Conservation (phyloP, 2,797 vertebrate genomes). For the Xiphorhynchus erythropygius region DNA sequence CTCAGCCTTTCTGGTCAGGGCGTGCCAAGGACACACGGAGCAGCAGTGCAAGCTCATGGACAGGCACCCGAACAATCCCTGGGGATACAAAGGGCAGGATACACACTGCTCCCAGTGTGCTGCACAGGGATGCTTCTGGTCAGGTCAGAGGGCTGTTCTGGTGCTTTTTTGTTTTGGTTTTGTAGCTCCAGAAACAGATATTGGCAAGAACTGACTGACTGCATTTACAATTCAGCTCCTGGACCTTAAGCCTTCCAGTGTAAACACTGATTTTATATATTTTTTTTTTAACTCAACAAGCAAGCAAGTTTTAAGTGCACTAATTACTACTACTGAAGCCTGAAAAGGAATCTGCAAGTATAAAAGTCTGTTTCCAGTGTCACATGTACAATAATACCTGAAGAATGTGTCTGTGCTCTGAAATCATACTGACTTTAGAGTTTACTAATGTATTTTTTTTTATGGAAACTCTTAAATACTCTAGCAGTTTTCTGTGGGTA, state of each 20-base stretch:
- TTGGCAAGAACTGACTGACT: background rate
- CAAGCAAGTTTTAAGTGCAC: slow-evolving; percentile 47
- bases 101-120: background rate
- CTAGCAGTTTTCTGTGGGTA: slow-evolving; percentile 15
- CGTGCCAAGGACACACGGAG: rapidly evolving
- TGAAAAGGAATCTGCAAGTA: slow-evolving; percentile 8
- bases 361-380: slow-evolving; percentile 8
- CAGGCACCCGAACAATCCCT: rapidly evolving
- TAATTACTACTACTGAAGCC: slow-evolving; percentile 22
- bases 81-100: background rate
- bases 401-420: background rate
- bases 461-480: background rate
- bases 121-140: background rate
- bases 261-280: background rate
- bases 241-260: slow-evolving; percentile 34
- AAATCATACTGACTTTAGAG: background rate
- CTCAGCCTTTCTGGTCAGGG: background rate
- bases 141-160: background rate
- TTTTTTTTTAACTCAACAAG: background rate
- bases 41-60: rapidly evolving
- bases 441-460: slow-evolving; percentile 4
- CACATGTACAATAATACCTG: background rate
- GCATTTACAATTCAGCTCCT: background rate
- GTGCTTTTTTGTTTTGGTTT: background rate
- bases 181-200: background rate